Percentiles rank a stretch among this genome's conserved stretches.
phyloP scores from a whole-genome alignment of 2,888 invertebrate species.

The Spatulosminthurus flaviceps region DNA sequence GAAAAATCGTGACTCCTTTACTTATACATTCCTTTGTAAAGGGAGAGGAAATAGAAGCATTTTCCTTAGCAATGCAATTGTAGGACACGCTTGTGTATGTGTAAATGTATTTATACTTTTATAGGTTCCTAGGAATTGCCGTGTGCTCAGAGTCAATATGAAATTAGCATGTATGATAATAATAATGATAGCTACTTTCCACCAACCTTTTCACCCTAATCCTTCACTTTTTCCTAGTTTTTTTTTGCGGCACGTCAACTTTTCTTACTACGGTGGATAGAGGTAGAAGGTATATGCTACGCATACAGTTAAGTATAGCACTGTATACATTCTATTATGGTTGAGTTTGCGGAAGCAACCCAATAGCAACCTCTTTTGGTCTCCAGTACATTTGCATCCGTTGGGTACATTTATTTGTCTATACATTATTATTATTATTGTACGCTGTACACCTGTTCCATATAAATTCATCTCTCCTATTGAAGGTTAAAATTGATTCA shows the following conservation, averaged over 20 bases:
- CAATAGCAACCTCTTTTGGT: too few relatives aligned
- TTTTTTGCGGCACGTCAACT: background rate
- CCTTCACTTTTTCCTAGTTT: conserved; percentile 1
- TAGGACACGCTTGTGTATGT: too few relatives aligned
- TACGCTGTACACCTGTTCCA: too few relatives aligned
- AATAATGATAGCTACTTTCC: conserved; percentile 14
- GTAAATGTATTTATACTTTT: too few relatives aligned
- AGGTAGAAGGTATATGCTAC: too few relatives aligned
- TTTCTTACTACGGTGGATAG: background rate
- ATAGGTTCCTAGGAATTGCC: too few relatives aligned
- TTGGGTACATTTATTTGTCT: too few relatives aligned
- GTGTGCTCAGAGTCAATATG: conserved; percentile 2
- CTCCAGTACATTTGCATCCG: too few relatives aligned
- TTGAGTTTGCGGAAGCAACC: too few relatives aligned
- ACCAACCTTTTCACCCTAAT: background rate
- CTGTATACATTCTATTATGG: too few relatives aligned
- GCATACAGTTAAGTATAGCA: too few relatives aligned
- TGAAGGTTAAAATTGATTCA: conserved; percentile 18
- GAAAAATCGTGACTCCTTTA: conserved; percentile 8
- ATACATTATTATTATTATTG: too few relatives aligned
- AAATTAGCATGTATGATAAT: conserved; percentile 18
- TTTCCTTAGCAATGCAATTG: background rate
- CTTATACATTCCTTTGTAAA: background rate
- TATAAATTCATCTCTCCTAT: background rate
- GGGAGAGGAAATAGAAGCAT: background rate